phyloP scores from a whole-genome alignment of 2,113 vertebrate genomes.

The Bujurquina vittata region DNA sequence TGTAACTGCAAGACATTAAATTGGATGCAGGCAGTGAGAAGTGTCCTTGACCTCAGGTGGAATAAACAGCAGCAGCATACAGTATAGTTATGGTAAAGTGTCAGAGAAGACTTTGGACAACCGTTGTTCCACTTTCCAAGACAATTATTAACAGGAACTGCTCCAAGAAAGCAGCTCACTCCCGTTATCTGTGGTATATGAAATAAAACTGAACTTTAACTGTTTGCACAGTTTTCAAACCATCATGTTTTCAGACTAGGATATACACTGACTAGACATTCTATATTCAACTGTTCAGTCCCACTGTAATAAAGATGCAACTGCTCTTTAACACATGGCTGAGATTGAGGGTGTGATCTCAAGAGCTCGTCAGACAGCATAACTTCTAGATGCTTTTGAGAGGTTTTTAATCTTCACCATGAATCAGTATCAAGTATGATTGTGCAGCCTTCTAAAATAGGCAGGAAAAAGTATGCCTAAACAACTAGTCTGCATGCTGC shows the following conservation, averaged over 20 bases:
- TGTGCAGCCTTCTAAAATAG: neutral
- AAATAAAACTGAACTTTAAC: conserved; percentile 28
- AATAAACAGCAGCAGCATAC: neutral
- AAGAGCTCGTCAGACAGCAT: neutral
- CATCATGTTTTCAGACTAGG: neutral
- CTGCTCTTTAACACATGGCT: neutral
- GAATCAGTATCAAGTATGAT: neutral
- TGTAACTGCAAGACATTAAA: conserved; percentile 9
- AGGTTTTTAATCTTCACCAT: neutral
- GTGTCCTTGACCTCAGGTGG: conserved; percentile 38
- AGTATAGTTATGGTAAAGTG: conserved; percentile 1
- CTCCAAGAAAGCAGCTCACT: conserved; percentile 16
- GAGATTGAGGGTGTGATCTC: accelerated
- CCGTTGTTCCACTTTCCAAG: neutral
- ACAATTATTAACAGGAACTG: neutral
- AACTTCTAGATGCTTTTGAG: neutral
- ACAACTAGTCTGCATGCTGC: neutral
- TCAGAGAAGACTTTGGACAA: conserved; percentile 57
- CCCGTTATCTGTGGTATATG: conserved; percentile 31
- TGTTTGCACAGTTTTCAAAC: neutral
- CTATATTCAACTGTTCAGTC: neutral
- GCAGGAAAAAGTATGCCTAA: neutral
- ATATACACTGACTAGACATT: neutral
- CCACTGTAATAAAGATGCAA: neutral
- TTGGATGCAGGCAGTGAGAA: neutral